Conservation (phyloP, 2,797 vertebrate species). For the Alca torda region DNA sequence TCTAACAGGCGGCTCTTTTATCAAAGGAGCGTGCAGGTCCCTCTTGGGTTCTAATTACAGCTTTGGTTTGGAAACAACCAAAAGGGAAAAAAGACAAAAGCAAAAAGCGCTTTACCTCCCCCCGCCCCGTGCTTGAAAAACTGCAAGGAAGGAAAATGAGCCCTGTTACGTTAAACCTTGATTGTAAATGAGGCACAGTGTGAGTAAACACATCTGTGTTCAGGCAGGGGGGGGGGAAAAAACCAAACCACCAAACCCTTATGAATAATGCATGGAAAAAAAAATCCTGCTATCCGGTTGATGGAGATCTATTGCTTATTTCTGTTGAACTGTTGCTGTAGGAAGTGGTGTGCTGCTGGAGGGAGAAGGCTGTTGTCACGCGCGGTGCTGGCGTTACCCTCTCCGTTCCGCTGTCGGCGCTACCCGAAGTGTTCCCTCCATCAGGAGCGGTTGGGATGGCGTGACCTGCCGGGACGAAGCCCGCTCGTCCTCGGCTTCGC, state of each 20-base stretch:
- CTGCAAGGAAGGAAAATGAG: constrained; percentile 23
- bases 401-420: neutral
- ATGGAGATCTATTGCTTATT: neutral
- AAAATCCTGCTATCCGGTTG: constrained; percentile 23
- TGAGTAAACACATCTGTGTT: constrained; percentile 79
- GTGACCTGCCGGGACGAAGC: neutral
- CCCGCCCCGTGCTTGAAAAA: neutral
- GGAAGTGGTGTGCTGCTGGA: neutral
- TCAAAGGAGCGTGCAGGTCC: constrained; percentile 58
- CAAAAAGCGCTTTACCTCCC: neutral
- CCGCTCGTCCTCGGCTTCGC: neutral
- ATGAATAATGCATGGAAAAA: constrained; percentile 45
- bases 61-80: constrained; percentile 57
- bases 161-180: constrained; percentile 66
- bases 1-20: constrained; percentile 52
- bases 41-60: constrained; percentile 70
- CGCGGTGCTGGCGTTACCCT: rapidly evolving
- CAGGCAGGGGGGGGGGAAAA: too few relatives aligned
- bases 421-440: rapidly evolving
- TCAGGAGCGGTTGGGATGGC: neutral
- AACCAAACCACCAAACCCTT: neutral
- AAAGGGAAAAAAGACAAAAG: constrained; percentile 47
- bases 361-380: neutral
- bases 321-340: neutral
- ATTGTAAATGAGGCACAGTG: constrained; percentile 70